phyloP scores from a whole-genome alignment of 2,797 vertebrate species.

The Epinephelus malabaricus region DNA sequence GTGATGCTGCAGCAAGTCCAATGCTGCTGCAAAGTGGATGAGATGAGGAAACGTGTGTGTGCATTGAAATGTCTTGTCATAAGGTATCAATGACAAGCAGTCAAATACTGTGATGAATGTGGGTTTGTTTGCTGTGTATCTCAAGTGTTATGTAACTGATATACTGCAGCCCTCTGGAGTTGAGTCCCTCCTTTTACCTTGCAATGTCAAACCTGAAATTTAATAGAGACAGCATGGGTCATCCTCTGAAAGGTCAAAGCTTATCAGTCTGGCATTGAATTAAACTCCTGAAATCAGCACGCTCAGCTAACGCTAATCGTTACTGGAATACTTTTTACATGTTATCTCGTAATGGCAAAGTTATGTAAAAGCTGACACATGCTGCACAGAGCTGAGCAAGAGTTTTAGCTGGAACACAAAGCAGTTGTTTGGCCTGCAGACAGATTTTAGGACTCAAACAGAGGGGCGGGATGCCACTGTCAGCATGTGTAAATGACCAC shows the following conservation, averaged over 20 bases:
- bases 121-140: not conserved
- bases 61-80: not conserved
- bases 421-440: constrained; percentile 65
- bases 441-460: constrained; percentile 48
- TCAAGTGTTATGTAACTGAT: not conserved
- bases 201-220: not conserved
- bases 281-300: constrained; percentile 26
- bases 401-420: constrained; percentile 43
- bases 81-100: not conserved
- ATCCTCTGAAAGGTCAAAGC: constrained; percentile 39
- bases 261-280: constrained; percentile 27
- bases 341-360: constrained; percentile 19
- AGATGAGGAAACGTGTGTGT: constrained; percentile 12
- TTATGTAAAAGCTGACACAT: constrained; percentile 39
- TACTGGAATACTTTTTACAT: not conserved
- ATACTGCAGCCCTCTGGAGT: not conserved
- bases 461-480: constrained; percentile 50
- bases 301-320: constrained; percentile 13
- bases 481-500: constrained; percentile 67
- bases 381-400: constrained; percentile 21
- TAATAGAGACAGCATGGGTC: not conserved
- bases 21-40: constrained; percentile 23
- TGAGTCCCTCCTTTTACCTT: not conserved
- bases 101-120: not conserved
- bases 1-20: constrained; percentile 44